Percentiles rank a stretch among this genome's conserved stretches.
phyloP scores from a whole-genome alignment of 1,140 invertebrate genomes.

The Odontomachus brunneus region DNA sequence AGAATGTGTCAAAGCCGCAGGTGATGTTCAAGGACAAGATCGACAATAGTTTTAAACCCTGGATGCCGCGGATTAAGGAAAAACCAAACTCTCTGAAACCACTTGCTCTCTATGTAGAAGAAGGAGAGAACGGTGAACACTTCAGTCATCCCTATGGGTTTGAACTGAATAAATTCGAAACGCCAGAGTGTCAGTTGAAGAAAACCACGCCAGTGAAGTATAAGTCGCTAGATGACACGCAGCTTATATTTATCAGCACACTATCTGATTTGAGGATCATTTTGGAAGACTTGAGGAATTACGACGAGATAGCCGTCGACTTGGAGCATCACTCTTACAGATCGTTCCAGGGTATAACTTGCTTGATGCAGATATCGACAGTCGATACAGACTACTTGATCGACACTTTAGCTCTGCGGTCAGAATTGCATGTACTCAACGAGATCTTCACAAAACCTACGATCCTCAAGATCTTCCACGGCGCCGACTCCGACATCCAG shows the following conservation, averaged over 20 bases:
- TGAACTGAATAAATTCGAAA: constrained; percentile 91
- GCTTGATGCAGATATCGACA: constrained; percentile 98
- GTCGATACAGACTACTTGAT: constrained; percentile 94
- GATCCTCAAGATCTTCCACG: constrained; percentile 98
- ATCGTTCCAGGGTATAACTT: constrained; percentile 94
- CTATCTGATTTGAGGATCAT: constrained; percentile 88
- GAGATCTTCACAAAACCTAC: constrained; percentile 96
- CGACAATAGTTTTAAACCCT: constrained; percentile 91
- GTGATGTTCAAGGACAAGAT: constrained; percentile 93
- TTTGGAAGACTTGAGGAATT: constrained; percentile 88
- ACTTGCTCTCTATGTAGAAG: constrained; percentile 89
- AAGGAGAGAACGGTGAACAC: constrained; percentile 87
- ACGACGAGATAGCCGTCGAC: constrained; percentile 93
- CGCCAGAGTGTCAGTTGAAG: constrained; percentile 85
- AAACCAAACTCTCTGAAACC: constrained; percentile 96
- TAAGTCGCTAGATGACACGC: constrained; percentile 88
- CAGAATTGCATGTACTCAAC: constrained; percentile 94
- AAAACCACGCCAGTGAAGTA: constrained; percentile 82
- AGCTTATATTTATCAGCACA: constrained; percentile 89
- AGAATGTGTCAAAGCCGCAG: constrained; percentile 93
- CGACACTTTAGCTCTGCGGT: constrained; percentile 93
- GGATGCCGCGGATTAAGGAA: constrained; percentile 92
- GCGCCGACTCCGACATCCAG: constrained; percentile 94
- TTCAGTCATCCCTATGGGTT: constrained; percentile 94
- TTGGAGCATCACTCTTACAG: constrained; percentile 95